These are phyloP conservation scores for Ethmia dodecea DNA, from an alignment of 2,888 invertebrate species.

Conservation along the genomic window DNA sequence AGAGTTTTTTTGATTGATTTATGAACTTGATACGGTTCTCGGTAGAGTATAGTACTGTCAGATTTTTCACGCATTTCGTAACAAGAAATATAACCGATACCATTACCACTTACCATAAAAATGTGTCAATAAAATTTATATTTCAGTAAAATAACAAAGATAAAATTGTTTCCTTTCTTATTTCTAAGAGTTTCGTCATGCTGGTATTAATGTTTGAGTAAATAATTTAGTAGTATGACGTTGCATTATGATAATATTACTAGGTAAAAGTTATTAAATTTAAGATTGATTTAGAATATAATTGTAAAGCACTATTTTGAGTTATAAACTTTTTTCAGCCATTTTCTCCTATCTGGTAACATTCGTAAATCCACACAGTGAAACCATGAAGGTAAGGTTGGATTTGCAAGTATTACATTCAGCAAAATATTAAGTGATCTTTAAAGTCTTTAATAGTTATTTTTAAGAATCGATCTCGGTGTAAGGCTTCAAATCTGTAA, in stretches of 20 bases:
- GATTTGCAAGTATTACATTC: too few relatives aligned
- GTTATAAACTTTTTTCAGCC: constrained; percentile 44
- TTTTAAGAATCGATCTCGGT: too few relatives aligned
- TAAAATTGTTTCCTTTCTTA: too few relatives aligned
- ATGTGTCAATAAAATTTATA: too few relatives aligned
- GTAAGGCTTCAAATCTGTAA: too few relatives aligned
- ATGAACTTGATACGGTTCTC: constrained; percentile 44
- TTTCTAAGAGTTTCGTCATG: too few relatives aligned
- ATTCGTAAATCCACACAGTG: constrained; percentile 49
- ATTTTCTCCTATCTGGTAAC: constrained; percentile 32
- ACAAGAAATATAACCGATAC: not conserved
- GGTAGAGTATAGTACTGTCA: constrained; percentile 22
- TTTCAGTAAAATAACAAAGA: too few relatives aligned
- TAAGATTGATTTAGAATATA: constrained; percentile 3
- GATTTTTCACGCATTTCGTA: constrained; percentile 3
- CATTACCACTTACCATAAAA: too few relatives aligned
- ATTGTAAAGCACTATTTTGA: constrained; percentile 5
- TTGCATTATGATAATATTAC: constrained; percentile 39
- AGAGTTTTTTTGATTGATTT: constrained; percentile 49
- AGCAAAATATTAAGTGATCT: too few relatives aligned
- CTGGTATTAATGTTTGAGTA: too few relatives aligned
- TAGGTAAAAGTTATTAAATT: constrained; percentile 32
- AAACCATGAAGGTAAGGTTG: constrained; percentile 55
- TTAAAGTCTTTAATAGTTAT: too few relatives aligned
- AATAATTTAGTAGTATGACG: constrained; percentile 33